Conservation (phyloP, 2,888 invertebrate species). For the Hemaris fuciformis region DNA sequence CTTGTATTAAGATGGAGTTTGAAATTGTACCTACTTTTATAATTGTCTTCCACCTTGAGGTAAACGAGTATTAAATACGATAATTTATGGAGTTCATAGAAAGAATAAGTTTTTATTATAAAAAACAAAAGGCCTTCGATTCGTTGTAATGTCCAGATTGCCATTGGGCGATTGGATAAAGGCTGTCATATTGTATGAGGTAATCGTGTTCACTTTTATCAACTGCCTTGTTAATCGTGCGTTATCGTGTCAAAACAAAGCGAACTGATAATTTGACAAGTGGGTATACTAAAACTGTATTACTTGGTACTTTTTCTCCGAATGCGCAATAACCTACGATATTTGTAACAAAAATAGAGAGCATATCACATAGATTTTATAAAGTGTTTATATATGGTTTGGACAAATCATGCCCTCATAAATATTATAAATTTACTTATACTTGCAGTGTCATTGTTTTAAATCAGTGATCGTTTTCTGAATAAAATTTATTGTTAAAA, state of each 20-base stretch:
- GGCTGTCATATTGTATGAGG: neutral
- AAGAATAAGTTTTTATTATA: neutral
- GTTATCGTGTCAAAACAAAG: neutral
- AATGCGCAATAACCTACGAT: slow-evolving; percentile 21
- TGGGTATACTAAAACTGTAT: neutral
- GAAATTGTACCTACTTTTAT: slow-evolving; percentile 23
- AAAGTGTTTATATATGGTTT: slow-evolving; percentile 32
- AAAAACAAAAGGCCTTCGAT: neutral
- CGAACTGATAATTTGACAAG: neutral
- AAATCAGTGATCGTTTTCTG: slow-evolving; percentile 38
- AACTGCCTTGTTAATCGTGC: neutral
- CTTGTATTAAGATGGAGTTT: slow-evolving; percentile 21
- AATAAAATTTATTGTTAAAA: slow-evolving; percentile 61
- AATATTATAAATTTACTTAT: slow-evolving; percentile 21
- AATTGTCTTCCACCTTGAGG: slow-evolving; percentile 28
- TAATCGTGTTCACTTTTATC: neutral
- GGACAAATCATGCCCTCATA: slow-evolving; percentile 22
- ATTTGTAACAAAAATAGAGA: slow-evolving; percentile 1
- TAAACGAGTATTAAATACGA: slow-evolving; percentile 2
- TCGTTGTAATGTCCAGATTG: neutral
- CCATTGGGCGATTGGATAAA: slow-evolving; percentile 18
- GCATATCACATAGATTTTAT: slow-evolving; percentile 38
- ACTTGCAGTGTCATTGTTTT: slow-evolving; percentile 31
- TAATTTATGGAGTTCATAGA: neutral
- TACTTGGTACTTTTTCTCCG: slow-evolving; percentile 14